Conservation (phyloP, 2,113 vertebrate genomes). For the Edolisoma coerulescens region DNA sequence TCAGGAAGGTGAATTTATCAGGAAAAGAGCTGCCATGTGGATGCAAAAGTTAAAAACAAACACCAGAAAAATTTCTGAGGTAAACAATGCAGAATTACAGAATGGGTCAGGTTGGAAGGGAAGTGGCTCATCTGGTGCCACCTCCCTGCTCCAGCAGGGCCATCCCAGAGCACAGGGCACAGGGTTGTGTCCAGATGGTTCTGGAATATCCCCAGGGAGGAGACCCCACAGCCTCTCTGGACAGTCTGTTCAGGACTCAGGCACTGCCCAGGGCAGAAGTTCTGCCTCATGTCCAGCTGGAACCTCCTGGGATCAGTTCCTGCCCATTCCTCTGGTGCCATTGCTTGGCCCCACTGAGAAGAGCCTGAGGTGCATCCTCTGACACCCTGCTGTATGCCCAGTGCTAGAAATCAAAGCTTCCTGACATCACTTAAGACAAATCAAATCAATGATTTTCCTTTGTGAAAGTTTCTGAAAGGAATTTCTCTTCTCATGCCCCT, state of each 20-base stretch:
- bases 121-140: background rate
- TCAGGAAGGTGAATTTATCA: background rate
- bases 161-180: background rate
- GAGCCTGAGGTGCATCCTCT: background rate
- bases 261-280: background rate
- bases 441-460: background rate
- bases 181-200: accelerated
- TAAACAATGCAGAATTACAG: background rate
- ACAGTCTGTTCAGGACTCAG: background rate
- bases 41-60: background rate
- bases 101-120: background rate
- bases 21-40: background rate
- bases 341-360: background rate
- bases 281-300: background rate
- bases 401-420: background rate
- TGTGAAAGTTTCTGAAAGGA: background rate
- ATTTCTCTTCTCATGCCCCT: background rate
- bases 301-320: background rate
- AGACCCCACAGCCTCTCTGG: background rate
- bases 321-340: accelerated
- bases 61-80: background rate
- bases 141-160: background rate
- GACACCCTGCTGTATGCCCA: background rate
- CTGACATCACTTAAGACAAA: background rate
- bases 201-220: background rate